phyloP scores from a whole-genome alignment of 2,888 invertebrate species.

The Hypsopygia costalis region DNA sequence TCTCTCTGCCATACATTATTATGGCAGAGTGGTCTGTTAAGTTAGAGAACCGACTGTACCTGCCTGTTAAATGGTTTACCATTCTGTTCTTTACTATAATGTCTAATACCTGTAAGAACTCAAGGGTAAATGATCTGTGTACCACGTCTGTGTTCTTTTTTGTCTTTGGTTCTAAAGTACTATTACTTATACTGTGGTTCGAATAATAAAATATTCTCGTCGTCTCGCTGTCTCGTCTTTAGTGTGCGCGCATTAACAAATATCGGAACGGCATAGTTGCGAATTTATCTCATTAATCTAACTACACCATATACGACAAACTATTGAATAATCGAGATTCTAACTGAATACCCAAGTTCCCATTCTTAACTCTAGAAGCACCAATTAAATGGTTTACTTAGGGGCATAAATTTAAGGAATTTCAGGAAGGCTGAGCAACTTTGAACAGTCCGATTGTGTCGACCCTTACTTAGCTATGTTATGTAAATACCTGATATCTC shows the following conservation, averaged over 20 bases:
- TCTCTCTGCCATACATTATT: too few relatives aligned
- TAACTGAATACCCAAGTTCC: constrained; percentile 14
- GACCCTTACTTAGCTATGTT: not conserved
- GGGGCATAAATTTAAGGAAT: constrained; percentile 8
- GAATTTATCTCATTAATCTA: constrained; percentile 55
- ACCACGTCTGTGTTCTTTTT: too few relatives aligned
- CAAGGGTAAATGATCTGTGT: too few relatives aligned
- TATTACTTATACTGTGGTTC: too few relatives aligned
- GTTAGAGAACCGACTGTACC: too few relatives aligned
- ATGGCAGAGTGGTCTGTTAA: too few relatives aligned
- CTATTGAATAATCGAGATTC: constrained; percentile 8
- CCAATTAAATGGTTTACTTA: constrained; percentile 8
- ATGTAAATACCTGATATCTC: too few relatives aligned
- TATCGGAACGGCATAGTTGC: constrained; percentile 33
- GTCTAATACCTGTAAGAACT: too few relatives aligned
- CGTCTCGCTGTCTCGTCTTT: not conserved
- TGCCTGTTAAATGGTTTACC: too few relatives aligned
- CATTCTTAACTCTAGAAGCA: not conserved
- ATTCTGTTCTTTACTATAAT: too few relatives aligned
- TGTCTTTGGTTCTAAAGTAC: too few relatives aligned
- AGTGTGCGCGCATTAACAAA: constrained; percentile 10
- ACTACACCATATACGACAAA: constrained; percentile 13
- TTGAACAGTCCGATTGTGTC: not conserved
- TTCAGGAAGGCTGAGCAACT: not conserved
- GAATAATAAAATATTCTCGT: too few relatives aligned